Evolutionary conservation across 2,888 invertebrate species (phyloP), one percentile per base, ranked within the genome.

Genomic region (Drosophila conformis): DNA sequence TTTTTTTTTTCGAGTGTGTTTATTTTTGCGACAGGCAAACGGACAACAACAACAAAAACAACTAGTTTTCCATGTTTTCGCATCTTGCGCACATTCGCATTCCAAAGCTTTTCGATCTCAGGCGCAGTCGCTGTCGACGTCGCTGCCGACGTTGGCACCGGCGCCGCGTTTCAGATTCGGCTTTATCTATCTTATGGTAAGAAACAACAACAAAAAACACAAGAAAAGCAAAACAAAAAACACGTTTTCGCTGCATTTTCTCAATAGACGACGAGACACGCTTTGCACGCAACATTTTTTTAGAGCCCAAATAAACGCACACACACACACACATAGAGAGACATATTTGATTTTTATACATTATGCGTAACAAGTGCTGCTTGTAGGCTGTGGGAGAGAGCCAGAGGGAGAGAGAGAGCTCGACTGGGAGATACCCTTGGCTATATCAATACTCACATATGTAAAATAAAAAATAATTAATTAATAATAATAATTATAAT

Each of bases 61-160:
- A 84, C 84, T 85, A 85, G 84, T 85, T 85, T 85, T 85, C 83
- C 85, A 70, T 83, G 84, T 85, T 77, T 46, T 85, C 83, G 79
- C 72, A 78, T 78, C 72, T 36, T 46, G 69, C 71, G 74, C 73
- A 53, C 71, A 71, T 78, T 78, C 80, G 65, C 78, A 79, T 79
- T 79, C 79, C 79, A 68, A 29, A 58, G 67, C 38, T 66, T 70
- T 68, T 58, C 46, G 48, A 60, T 40, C 27, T 10, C 46, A 58
- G 40, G 48, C 35, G 31, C 56, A 48, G 60, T 38, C 60, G 33
- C 54, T 54, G 75, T 66, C 57, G 25, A 40, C 33, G 54, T 62
- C 53, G 52, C 59, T 31, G 46, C 48, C 25, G 54, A 63, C 69
- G 62, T 58, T 38, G 29, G 52, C 51, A 52, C 67, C 72, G 71